Base-by-base conservation (phyloP, 2,888 invertebrate species). In the Leistus spinibarbis region DNA sequence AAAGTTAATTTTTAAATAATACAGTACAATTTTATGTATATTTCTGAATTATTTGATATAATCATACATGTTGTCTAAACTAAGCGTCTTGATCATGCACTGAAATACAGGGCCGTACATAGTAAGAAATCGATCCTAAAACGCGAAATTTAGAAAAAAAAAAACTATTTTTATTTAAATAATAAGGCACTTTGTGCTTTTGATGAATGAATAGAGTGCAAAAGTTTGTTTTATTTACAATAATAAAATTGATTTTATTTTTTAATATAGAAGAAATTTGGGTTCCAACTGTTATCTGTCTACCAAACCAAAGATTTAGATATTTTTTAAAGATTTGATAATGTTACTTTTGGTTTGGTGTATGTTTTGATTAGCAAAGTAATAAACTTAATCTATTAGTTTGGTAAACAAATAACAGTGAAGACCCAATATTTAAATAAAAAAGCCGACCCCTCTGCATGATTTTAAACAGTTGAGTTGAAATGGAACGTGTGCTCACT, bases 401-500 rank as follows among this genome's bases (percentile, higher is more conserved):
- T 40, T 40, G 40, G 40, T 40, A 13, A 10, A 40, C 40, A 40
- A 40, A 40, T 40, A 40, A 7, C 40, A 5, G 5, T 10, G 7
- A 40, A 7, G 40, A 40, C 40, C 40, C 40, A 40, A 40, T 10
- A 4, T 40, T 10, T 40, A 40, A 40, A 40, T 13, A 10, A 19
- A 57, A 57, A 57, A 57, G 17, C 57, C 1, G 57, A 17, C 57
- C 57, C 20, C 57, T 57, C 20, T 17, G 9, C 16, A 10, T 57
- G 64, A 72, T 64, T 62, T 54, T 69, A 27, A n/a, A n/a, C n/a
- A n/a, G 54, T 40, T 20, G n/a, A 57, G 24, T 0, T n/a, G n/a
- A 66, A 65, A 73, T 65, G 63, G 62, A 66, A 23, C 62, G 22
- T 40, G 27, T 62, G 54, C 71, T 53, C 27, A 71, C 62, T 13